A percentile compares a stretch with the other conserved stretches of the same genome.
Conservation (phyloP, 2,888 invertebrate species). For the Lottia scabra region DNA sequence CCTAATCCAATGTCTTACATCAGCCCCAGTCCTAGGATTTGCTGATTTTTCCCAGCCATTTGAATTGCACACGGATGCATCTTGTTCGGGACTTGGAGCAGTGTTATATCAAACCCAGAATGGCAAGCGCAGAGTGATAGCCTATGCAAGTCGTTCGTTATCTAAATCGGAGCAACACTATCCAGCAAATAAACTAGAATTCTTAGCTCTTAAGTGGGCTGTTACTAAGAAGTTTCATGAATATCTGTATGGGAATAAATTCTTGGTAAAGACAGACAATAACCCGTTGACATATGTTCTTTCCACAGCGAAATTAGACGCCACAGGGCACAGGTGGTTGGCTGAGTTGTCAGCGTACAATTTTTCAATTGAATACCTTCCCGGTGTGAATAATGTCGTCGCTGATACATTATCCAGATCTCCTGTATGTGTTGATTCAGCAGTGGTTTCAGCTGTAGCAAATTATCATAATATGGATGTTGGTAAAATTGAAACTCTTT, state of each 20-base stretch:
- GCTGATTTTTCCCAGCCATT: conserved; percentile 33
- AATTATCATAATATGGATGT: conserved; percentile 10
- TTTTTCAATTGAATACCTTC: conserved; percentile 32
- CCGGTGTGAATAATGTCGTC: conserved; percentile 32
- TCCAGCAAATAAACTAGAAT: conserved; percentile 30
- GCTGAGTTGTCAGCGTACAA: conserved; percentile 27
- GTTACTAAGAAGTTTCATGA: conserved; percentile 26
- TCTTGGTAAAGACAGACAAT: conserved; percentile 32
- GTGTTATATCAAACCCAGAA: conserved; percentile 27
- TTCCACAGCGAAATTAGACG: conserved; percentile 31
- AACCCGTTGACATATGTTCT: conserved; percentile 36
- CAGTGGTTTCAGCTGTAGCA: conserved; percentile 4
- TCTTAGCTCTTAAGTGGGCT: conserved; percentile 31
- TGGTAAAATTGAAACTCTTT: neutral
- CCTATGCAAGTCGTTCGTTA: conserved; percentile 33
- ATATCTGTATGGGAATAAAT: conserved; percentile 21
- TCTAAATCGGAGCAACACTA: conserved; percentile 26
- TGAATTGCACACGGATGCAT: conserved; percentile 15
- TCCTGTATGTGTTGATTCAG: conserved; percentile 6
- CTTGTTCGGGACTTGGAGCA: conserved; percentile 22
- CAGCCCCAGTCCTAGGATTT: conserved; percentile 33
- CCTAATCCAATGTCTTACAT: conserved; percentile 19
- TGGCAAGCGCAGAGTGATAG: conserved; percentile 24
- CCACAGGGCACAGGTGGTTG: conserved; percentile 34
- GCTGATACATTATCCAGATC: conserved; percentile 38